Base-by-base conservation (phyloP, 2,113 vertebrate genomes). In the Illadopsis cleaveri region DNA sequence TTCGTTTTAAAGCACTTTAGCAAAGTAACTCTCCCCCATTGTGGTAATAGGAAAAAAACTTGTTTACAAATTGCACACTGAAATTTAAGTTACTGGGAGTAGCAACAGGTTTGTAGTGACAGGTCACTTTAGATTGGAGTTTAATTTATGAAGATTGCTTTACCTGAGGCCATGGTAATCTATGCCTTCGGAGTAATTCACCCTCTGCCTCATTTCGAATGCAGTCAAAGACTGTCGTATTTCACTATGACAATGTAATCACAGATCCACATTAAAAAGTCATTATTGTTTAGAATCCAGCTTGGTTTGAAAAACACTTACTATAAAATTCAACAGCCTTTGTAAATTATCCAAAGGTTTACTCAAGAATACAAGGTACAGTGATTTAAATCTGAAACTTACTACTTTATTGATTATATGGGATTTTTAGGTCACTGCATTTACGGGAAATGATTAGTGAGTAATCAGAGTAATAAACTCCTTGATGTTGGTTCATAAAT, bases 181-280 rank as follows among this genome's bases (percentile, higher is more conserved):
- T 98, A 93, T 94, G 98, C 98, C 96, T 95, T 98, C 56, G 85
- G 98, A 98, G 99, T 98, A 98, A 99, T 98, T 99, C 99, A 98
- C 98, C 93, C 98, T 98, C 98, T 98, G 97, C 97, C 98, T 99
- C 98, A 98, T 98, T 99, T 98, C 96, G 96, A 98, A 98, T 98
- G 98, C 98, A 97, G 98, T 98, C 98, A 98, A 98, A 98, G 98
- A 91, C 97, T 96, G 87, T 97, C 97, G 97, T 99, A 99, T 99
- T 99, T 99, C 99, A 99, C 98, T 79, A 95, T 99, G 99, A 99
- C 99, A 99, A 98, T 99, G 99, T 99, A 99, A 99, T 99, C 99
- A 99, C 99, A 99, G 99, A 98, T 98, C 98, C 99, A 98, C 99
- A 99, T 99, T 99, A 99, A 99, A 99, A 99, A 99, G 99, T 99